Base-by-base conservation (phyloP, 2,888 invertebrate species). In the Eilema depressum region DNA sequence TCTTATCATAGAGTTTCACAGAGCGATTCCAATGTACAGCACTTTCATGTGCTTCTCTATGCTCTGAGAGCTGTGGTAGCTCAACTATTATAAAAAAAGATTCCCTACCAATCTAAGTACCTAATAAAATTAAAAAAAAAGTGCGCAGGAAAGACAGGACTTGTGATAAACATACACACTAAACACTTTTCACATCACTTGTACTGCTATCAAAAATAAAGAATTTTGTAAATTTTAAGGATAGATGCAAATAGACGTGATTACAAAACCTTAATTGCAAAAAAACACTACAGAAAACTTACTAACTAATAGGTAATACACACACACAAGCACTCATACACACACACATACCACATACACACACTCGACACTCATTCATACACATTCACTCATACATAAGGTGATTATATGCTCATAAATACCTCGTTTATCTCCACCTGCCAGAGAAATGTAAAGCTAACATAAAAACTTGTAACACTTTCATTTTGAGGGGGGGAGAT, bases 401-500 rank as follows among this genome's bases (percentile, higher is more conserved):
- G 62, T 30, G 28, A 62, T 33, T 23, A 12, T 23, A n/a, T 20
- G 28, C 20, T 62, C 28, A n/a, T 62, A n/a, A 33, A 62, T 62
- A 28, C 20, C n/a, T 30, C 33, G 28, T 62, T 30, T 17, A 33
- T 17, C n/a, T 37, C 53, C 60, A 60, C 28, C 60, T 60, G 60
- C 20, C 56, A 60, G 28, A 61, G n/a, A 30, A 28, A 68, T 64
- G 20, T 2, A 33, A 60, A 60, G 60, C 60, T 60, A 60, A 60
- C 25, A 60, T 60, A 53, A 53, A 53, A 53, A 53, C 53, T 53
- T 53, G 53, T 37, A 41, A 14, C 59, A 2, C 28, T 47, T 59
- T 64, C 17, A 25, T 70, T 70, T 92, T 28, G 17, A 61, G 2
- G 30, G 17, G 41, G 26, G 17, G 26, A 2, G 37, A 62, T 20